These are phyloP conservation scores for Myopa testacea DNA, from an alignment of 2,888 invertebrate genomes.

Conservation along the genomic window DNA sequence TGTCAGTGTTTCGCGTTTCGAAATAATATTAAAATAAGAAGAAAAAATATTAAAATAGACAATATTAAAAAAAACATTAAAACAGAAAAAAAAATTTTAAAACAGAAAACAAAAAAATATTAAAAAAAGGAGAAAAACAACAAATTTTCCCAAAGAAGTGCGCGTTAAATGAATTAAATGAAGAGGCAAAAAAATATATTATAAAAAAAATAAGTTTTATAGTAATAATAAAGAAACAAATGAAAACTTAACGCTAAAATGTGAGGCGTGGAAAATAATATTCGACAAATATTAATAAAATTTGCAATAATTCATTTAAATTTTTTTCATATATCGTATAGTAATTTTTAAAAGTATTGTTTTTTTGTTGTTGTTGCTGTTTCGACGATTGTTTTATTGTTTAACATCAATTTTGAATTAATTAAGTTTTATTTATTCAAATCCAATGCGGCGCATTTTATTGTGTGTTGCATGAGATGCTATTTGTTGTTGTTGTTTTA, in stretches of 20 bases:
- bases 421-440: constrained; percentile 34
- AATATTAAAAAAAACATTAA: too few species aligned
- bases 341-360: too few species aligned
- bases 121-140: background rate
- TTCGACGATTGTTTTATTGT: constrained; percentile 31
- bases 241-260: too few species aligned
- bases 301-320: constrained; percentile 21
- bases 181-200: background rate
- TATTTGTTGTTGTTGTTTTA: constrained; percentile 21
- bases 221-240: background rate
- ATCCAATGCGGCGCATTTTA: constrained; percentile 2
- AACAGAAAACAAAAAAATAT: background rate
- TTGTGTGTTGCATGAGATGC: constrained; percentile 6
- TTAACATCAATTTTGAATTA: constrained; percentile 21
- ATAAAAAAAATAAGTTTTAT: background rate
- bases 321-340: background rate
- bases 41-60: background rate
- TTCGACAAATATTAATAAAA: constrained; percentile 8
- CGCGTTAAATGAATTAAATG: background rate
- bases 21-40: background rate
- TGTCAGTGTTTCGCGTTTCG: constrained; percentile 13
- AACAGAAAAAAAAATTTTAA: too few species aligned
- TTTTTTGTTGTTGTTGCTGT: background rate
- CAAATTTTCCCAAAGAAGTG: background rate
- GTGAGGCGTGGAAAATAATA: background rate